These are phyloP conservation scores for Lepidothrix coronata DNA, from an alignment of 2,113 vertebrate species.

Conservation along the genomic window DNA sequence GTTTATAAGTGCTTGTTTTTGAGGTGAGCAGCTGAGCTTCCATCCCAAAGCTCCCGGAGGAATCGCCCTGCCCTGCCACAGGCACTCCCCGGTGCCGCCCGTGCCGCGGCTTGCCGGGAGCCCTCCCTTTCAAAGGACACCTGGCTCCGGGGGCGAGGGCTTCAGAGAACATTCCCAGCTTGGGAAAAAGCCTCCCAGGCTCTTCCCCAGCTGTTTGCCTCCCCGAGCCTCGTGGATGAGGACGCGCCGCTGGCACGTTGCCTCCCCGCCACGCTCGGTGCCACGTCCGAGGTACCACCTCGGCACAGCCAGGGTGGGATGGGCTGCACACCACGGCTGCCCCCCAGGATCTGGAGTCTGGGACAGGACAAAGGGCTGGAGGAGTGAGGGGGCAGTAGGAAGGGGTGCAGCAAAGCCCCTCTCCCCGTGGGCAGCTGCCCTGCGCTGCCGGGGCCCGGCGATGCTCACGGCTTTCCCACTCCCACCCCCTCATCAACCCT, in stretches of 20 bases:
- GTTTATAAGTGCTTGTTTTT: rapidly evolving
- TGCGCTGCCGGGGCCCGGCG: rapidly evolving
- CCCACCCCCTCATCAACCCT: not conserved
- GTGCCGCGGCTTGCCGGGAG: not conserved
- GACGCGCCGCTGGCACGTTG: not conserved
- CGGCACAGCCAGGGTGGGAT: not conserved
- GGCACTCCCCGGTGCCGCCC: not conserved
- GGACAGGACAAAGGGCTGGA: not conserved
- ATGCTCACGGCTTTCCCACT: not conserved
- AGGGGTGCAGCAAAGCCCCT: not conserved
- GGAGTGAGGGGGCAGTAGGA: not conserved
- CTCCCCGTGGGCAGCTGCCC: not conserved
- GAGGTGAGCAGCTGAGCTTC: not conserved
- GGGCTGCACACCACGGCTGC: rapidly evolving
- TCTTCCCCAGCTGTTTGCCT: slow-evolving; percentile 9
- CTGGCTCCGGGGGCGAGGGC: not conserved
- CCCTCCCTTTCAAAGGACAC: slow-evolving; percentile 6
- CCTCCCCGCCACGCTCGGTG: rapidly evolving
- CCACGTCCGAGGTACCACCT: not conserved
- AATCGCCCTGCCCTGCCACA: not conserved
- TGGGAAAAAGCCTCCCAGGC: slow-evolving; percentile 18
- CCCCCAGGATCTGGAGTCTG: not conserved
- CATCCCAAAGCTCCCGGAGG: rapidly evolving
- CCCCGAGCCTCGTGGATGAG: not conserved
- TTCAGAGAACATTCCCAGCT: not conserved